Base-by-base conservation (phyloP, 2,888 invertebrate genomes). In the Fragum whitleyi region DNA sequence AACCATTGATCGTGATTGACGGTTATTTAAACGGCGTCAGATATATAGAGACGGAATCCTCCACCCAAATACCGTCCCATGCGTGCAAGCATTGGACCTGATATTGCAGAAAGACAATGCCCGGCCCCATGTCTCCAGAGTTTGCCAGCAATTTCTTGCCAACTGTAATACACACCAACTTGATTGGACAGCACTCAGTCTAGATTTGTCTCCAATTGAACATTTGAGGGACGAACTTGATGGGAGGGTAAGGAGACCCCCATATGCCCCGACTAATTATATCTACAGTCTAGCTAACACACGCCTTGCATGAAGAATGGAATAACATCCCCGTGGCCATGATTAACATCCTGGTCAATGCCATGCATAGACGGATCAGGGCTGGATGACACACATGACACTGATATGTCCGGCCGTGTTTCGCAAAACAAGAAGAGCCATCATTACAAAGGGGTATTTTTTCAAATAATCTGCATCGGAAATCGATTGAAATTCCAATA, bases 211-310 rank as follows among this genome's bases (percentile, higher is more conserved):
- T 9, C 32, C 32, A 36, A 36, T 65, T 26, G 57, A 67, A 65
- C 73, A 74, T 51, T 61, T 79, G 51, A 69, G 61, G 69, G 79
- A 74, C 53, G 62, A 79, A 79, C 74, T 79, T 59, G 74, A 75
- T 57, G 70, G 76, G 62, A 69, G 62, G 70, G 76, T 57, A 26
- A 69, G 69, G 70, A 28, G 32, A 36, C 70, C 53, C 16, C 74
- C 42, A 21, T 59, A 74, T 68, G n/a, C 57, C 70, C 74, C 51
- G 11, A 39, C 69, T 53, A 53, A 36, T 69, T 53, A 36, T 36
- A 36, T 36, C 32, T n/a, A n/a, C 47, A 6, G 51, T 11, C 68
- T 26, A 69, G 39, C 69, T 69, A 2, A 69, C 51, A 32, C 23
- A 26, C 3, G 70, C 70, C 23, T 32, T 70, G 11, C 53, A 53